Conservation (phyloP, 2,888 invertebrate species). For the Gibbula magus region DNA sequence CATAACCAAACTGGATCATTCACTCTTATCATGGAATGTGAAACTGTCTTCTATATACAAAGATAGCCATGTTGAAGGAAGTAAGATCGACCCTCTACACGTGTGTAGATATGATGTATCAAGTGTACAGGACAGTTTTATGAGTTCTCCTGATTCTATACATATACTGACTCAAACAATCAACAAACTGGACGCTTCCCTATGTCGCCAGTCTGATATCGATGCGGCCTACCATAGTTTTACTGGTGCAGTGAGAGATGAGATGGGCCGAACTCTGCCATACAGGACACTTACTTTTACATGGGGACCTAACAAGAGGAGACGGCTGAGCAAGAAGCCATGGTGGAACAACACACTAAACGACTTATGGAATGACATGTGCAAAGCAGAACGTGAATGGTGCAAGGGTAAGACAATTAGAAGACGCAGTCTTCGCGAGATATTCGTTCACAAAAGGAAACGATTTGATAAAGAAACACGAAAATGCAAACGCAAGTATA, state of each 20-base stretch:
- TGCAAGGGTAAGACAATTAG: neutral
- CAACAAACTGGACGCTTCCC: neutral
- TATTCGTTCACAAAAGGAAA: neutral
- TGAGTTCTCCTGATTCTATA: neutral
- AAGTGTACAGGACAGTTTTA: neutral
- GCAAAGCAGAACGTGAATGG: neutral
- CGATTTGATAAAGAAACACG: neutral
- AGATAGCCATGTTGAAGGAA: neutral
- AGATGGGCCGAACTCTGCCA: neutral
- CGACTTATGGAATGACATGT: neutral
- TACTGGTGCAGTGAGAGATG: neutral
- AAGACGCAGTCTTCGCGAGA: neutral
- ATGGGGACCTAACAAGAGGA: neutral
- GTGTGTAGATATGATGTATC: neutral
- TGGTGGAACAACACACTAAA: neutral
- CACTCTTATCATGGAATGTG: neutral
- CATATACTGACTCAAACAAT: neutral
- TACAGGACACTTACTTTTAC: too few species aligned
- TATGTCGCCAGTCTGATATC: neutral
- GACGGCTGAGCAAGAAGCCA: neutral
- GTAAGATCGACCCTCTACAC: neutral
- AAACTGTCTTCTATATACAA: neutral
- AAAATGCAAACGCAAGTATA: neutral
- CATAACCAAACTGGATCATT: neutral
- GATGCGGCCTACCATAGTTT: neutral